These are phyloP conservation scores for Parthenolecanium corni DNA, from an alignment of 2,888 invertebrate species.

Conservation along the genomic window DNA sequence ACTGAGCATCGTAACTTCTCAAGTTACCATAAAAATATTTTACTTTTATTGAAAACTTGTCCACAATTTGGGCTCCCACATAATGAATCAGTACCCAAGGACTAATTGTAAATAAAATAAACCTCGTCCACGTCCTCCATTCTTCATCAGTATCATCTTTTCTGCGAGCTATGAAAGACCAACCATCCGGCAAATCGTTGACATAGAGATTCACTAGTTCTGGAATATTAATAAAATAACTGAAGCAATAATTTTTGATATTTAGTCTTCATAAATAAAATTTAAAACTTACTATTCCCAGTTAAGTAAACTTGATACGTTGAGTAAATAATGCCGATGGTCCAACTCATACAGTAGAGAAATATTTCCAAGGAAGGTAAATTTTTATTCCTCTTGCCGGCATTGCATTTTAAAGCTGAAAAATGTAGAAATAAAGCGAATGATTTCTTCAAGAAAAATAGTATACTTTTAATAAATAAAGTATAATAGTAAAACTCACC, in stretches of 20 bases:
- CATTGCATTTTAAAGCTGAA: too few relatives aligned
- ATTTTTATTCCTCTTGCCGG: not conserved
- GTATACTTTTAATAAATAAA: too few relatives aligned
- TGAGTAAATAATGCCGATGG: constrained; percentile 17
- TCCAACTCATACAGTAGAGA: constrained; percentile 18
- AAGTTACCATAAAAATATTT: not conserved
- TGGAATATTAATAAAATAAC: not conserved
- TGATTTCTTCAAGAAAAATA: too few relatives aligned
- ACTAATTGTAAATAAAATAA: constrained; percentile 42
- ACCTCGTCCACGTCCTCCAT: constrained; percentile 54
- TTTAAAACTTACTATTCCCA: constrained; percentile 15
- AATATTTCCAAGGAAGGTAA: not conserved
- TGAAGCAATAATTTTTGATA: not conserved
- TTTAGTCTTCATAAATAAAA: not conserved
- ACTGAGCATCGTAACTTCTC: not conserved
- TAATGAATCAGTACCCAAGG: constrained; percentile 49
- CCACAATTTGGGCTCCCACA: constrained; percentile 44
- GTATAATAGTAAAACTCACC: too few relatives aligned
- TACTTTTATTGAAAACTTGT: constrained; percentile 37
- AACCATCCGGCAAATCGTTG: constrained; percentile 27
- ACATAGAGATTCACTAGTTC: not conserved
- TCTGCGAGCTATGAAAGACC: constrained; percentile 40
- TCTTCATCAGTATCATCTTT: constrained; percentile 59
- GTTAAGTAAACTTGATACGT: constrained; percentile 19
- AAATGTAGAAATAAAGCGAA: too few relatives aligned